A percentile compares a stretch with the other conserved stretches of the same genome.
These are phyloP conservation scores for Dione vanillae DNA, from an alignment of 2,888 invertebrate genomes.

Conservation along the genomic window DNA sequence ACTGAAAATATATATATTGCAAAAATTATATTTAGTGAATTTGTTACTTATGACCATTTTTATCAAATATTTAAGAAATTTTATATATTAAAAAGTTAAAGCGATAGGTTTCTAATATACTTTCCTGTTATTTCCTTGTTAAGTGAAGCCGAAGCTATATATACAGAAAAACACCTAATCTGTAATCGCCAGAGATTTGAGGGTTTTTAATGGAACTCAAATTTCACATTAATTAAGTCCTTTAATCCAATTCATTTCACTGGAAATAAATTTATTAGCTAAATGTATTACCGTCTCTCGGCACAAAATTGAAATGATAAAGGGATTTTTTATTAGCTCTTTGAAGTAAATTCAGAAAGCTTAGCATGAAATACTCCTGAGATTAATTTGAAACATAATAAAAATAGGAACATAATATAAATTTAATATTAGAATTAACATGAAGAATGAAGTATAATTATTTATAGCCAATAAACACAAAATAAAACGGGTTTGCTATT, in stretches of 20 bases:
- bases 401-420: neutral
- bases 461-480: no score
- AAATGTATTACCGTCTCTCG: constrained; percentile 37
- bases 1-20: no score
- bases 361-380: constrained; percentile 23
- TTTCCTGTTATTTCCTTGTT: constrained; percentile 1
- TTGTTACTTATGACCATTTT: no score
- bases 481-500: no score
- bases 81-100: neutral
- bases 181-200: constrained; percentile 30
- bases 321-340: constrained; percentile 40
- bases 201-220: constrained; percentile 40
- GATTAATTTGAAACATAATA: constrained; percentile 18
- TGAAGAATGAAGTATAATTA: neutral
- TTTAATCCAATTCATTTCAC: constrained; percentile 45
- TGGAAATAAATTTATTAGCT: constrained; percentile 45
- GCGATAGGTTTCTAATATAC: constrained; percentile 1
- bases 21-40: no score
- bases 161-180: constrained; percentile 11
- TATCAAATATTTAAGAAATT: no score
- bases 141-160: constrained; percentile 5
- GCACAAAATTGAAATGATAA: constrained; percentile 41
- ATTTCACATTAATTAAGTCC: constrained; percentile 45
- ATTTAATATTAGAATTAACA: neutral
- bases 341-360: constrained; percentile 37